Percentiles rank a stretch among this genome's conserved stretches.
These are phyloP conservation scores for Frankliniella intonsa DNA, from an alignment of 2,888 invertebrate species.

Conservation along the genomic window DNA sequence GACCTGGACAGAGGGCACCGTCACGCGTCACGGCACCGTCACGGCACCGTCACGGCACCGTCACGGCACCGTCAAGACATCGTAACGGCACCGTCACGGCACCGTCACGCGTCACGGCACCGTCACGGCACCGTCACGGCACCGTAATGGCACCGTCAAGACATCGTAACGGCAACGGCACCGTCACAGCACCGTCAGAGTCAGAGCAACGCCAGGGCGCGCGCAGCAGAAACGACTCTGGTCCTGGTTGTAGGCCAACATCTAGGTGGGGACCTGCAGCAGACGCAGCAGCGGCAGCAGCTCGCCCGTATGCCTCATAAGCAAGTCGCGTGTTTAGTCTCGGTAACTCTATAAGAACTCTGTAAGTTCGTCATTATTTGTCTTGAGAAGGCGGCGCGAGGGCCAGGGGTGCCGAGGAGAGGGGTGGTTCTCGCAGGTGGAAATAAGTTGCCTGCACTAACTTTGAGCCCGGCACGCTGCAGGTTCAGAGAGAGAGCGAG, in stretches of 20 bases:
- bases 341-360: neutral
- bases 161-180: too few relatives aligned
- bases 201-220: too few relatives aligned
- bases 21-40: too few relatives aligned
- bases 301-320: neutral
- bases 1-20: too few relatives aligned
- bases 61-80: too few relatives aligned
- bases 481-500: neutral
- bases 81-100: too few relatives aligned
- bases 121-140: too few relatives aligned
- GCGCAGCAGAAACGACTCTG: too few relatives aligned
- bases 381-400: neutral
- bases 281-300: neutral
- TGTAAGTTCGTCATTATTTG: slow-evolving; percentile 15
- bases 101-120: too few relatives aligned
- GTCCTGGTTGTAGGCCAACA: neutral
- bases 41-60: too few relatives aligned
- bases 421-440: neutral
- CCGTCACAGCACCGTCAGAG: too few relatives aligned
- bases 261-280: neutral
- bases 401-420: neutral
- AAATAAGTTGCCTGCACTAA: slow-evolving; percentile 4
- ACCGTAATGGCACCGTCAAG: too few relatives aligned
- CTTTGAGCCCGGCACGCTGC: neutral
- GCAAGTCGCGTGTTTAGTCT: neutral